Evolutionary conservation across 2,797 vertebrate species (phyloP).

Genomic region (Hippocampus kuda): DNA sequence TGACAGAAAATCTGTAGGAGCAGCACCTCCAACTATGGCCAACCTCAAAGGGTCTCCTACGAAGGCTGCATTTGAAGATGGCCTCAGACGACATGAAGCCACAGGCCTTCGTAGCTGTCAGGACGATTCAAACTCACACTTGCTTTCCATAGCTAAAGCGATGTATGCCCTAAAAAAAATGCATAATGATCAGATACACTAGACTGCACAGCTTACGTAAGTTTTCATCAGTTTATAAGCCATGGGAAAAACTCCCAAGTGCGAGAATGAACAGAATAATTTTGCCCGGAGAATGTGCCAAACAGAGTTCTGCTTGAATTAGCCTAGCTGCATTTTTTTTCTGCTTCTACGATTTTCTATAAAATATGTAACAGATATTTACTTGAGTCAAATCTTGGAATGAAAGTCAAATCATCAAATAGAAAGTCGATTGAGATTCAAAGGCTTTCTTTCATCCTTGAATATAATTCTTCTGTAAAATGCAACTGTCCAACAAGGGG

Average conservation of each 20-base stretch:
- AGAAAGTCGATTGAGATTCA: too few species aligned
- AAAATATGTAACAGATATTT: too few species aligned
- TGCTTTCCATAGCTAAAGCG: neutral
- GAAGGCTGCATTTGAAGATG: neutral
- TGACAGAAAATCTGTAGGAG: neutral
- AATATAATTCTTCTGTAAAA: too few species aligned
- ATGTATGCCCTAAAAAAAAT: neutral
- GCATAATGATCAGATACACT: neutral
- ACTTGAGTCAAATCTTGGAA: too few species aligned
- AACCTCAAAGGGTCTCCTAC: neutral
- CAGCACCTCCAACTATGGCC: neutral
- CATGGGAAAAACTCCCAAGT: neutral
- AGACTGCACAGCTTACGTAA: neutral
- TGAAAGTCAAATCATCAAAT: too few species aligned
- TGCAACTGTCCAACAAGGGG: too few species aligned
- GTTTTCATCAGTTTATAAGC: neutral
- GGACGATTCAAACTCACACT: neutral
- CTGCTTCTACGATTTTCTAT: too few species aligned
- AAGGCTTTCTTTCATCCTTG: too few species aligned
- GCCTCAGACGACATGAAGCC: neutral
- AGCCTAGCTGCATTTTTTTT: neutral
- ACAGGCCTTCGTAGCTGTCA: neutral
- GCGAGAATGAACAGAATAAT: neutral
- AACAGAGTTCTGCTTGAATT: neutral
- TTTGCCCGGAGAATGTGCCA: neutral